These are phyloP conservation scores for Thaleichthys pacificus DNA, from an alignment of 2,797 vertebrate genomes.

Conservation along the genomic window DNA sequence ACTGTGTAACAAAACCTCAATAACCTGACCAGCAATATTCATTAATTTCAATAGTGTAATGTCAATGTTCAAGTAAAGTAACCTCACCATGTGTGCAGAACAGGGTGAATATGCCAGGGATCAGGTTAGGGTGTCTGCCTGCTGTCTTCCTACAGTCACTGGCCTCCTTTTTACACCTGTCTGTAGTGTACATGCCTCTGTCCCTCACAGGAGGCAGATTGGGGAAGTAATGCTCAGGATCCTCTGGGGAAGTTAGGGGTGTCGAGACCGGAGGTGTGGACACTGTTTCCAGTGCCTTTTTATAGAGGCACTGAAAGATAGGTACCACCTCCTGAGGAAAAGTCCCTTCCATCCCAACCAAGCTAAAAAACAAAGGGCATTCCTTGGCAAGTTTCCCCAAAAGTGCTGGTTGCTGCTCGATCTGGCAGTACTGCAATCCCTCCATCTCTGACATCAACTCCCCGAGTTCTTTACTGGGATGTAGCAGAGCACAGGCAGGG, in stretches of 20 bases:
- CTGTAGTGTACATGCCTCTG: not conserved
- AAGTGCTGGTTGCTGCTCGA: not conserved
- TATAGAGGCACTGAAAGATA: not conserved
- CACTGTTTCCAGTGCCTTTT: not conserved
- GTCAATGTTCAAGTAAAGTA: not conserved
- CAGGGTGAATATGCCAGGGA: not conserved
- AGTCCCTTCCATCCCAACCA: not conserved
- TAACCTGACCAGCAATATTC: not conserved
- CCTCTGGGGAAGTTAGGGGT: not conserved
- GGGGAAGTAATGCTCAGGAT: not conserved
- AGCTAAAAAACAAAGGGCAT: not conserved
- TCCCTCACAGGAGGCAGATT: not conserved
- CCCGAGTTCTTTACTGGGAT: not conserved
- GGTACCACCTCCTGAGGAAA: not conserved
- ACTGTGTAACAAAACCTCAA: not conserved
- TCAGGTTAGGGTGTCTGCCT: not conserved
- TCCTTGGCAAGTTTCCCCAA: not conserved
- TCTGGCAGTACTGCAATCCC: not conserved
- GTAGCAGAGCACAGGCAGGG: not conserved
- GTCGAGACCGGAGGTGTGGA: not conserved
- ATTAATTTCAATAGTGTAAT: not conserved
- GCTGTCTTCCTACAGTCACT: not conserved
- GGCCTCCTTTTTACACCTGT: not conserved
- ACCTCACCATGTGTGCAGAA: constrained; percentile 2
- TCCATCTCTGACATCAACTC: not conserved